A percentile compares a stretch with the other conserved stretches of the same genome.
Conservation (phyloP, 2,888 invertebrate species). For the Agapetus fuscipes region DNA sequence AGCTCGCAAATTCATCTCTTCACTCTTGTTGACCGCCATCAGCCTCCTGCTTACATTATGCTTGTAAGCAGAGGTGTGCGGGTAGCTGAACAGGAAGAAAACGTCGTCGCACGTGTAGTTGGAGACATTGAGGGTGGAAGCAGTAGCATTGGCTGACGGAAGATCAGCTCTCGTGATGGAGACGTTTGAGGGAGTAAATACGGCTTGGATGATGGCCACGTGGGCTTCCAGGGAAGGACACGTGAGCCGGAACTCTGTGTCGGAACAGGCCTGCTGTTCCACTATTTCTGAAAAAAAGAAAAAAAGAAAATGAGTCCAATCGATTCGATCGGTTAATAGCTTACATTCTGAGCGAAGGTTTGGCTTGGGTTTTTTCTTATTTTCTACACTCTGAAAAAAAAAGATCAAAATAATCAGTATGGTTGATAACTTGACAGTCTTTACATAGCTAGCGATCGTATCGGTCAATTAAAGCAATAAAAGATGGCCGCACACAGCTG, state of each 20-base stretch:
- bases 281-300: constrained; percentile 51
- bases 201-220: constrained; percentile 54
- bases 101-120: constrained; percentile 33
- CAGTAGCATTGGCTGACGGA: constrained; percentile 18
- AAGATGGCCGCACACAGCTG: too few species aligned
- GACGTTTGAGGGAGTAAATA: constrained; percentile 42
- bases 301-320: constrained; percentile 7
- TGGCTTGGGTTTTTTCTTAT: too few species aligned
- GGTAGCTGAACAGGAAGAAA: constrained; percentile 35
- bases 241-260: constrained; percentile 49
- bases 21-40: constrained; percentile 11
- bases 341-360: too few species aligned
- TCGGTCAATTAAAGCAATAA: too few species aligned
- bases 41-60: constrained; percentile 10
- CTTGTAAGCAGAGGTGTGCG: constrained; percentile 27
- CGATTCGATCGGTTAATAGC: too few species aligned
- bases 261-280: constrained; percentile 51
- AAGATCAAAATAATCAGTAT: too few species aligned
- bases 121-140: constrained; percentile 30
- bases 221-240: constrained; percentile 54
- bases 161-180: not conserved
- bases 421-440: too few species aligned
- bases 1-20: constrained; percentile 35
- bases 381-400: too few species aligned
- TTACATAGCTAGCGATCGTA: too few species aligned